Conservation (phyloP, 2,888 invertebrate species). For the Noctuana brunneofusca region DNA sequence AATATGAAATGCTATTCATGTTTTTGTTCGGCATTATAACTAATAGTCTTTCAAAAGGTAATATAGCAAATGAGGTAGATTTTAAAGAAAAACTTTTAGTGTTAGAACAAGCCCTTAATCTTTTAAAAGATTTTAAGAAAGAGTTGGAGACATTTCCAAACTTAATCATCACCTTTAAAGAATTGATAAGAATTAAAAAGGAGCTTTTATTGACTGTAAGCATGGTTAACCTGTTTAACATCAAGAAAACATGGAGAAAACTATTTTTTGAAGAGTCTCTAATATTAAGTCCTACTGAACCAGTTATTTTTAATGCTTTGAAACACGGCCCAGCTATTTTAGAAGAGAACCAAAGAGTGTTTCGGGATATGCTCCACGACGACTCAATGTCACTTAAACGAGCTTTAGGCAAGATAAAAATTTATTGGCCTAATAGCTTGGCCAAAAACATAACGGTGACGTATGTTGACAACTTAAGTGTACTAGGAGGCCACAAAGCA, state of each 20-base stretch:
- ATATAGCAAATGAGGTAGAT: constrained; percentile 44
- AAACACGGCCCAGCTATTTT: constrained; percentile 63
- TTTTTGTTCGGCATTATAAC: constrained; percentile 49
- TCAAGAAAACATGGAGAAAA: constrained; percentile 63
- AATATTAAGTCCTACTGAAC: constrained; percentile 49
- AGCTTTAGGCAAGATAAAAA: constrained; percentile 55
- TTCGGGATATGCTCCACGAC: constrained; percentile 47
- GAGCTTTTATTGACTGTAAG: constrained; percentile 49
- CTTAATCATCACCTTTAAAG: constrained; percentile 53
- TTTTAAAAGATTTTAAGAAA: constrained; percentile 59
- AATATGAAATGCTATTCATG: constrained; percentile 53
- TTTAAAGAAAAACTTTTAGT: constrained; percentile 42
- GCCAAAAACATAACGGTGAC: constrained; percentile 41
- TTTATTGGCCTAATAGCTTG: constrained; percentile 59
- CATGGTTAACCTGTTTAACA: constrained; percentile 54
- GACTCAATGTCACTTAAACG: constrained; percentile 48
- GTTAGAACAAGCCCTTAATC: constrained; percentile 43
- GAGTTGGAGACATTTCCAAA: constrained; percentile 51
- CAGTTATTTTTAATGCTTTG: constrained; percentile 60
- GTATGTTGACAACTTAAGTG: constrained; percentile 42
- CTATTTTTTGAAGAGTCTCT: constrained; percentile 63
- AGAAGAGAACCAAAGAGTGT: constrained; percentile 44
- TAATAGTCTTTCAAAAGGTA: constrained; percentile 44
- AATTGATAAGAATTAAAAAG: constrained; percentile 49
- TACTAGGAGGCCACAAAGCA: constrained; percentile 50